Conservation (phyloP, 2,797 vertebrate species). For the Arvicola amphibius region DNA sequence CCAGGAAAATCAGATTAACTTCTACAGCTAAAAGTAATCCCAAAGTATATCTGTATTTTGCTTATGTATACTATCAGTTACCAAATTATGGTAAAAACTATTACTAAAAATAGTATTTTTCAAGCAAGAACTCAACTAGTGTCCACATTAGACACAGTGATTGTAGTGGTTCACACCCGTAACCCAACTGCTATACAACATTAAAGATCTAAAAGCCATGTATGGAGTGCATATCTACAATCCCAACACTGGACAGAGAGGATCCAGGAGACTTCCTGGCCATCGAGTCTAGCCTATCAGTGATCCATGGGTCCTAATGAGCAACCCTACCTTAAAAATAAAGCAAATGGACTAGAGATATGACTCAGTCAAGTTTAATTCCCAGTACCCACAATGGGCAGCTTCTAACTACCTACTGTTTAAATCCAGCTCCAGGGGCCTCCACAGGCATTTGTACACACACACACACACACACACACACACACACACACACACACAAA, state of each 20-base stretch:
- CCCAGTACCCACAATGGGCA: not conserved
- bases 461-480: not conserved
- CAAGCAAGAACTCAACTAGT: conserved; percentile 44
- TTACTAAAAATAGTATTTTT: not conserved
- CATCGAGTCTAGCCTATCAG: not conserved
- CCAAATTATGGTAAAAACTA: not conserved
- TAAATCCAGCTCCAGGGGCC: not conserved
- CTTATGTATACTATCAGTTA: not conserved
- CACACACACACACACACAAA: not conserved
- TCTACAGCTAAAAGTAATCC: not conserved
- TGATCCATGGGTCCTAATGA: not conserved
- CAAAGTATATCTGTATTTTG: not conserved
- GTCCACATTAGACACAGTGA: not conserved
- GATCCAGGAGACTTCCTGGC: not conserved
- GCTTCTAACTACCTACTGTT: not conserved
- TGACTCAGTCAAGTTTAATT: not conserved
- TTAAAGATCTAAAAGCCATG: not conserved
- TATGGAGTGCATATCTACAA: not conserved
- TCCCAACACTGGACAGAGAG: not conserved
- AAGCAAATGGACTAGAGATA: no score
- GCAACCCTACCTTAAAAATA: not conserved
- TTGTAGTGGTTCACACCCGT: not conserved
- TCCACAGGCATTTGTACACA: not conserved
- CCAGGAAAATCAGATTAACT: not conserved
- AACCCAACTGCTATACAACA: not conserved